Percentiles rank a stretch among this genome's conserved stretches.
phyloP scores from a whole-genome alignment of 2,113 vertebrate species.

The Cranoglanis bouderius region DNA sequence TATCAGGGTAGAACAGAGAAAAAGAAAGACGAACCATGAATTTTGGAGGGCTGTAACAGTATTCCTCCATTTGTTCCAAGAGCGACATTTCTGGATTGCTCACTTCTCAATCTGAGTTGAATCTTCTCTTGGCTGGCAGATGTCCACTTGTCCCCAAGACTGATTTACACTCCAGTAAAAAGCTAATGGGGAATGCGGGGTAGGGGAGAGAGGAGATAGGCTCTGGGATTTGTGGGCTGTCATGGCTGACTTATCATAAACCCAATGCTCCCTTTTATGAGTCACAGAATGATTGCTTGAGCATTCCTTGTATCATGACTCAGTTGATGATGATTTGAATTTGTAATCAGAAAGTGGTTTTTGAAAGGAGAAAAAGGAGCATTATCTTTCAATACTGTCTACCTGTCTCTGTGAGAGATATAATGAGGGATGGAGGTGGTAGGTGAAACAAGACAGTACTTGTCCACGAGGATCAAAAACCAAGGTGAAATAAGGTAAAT shows the following conservation, averaged over 20 bases:
- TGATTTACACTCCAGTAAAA: conserved; percentile 60
- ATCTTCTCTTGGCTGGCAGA: conserved; percentile 64
- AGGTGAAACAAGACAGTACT: conserved; percentile 66
- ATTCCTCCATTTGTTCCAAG: background rate
- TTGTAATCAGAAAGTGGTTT: conserved; percentile 23
- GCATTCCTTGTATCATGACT: conserved; percentile 10
- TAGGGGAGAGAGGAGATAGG: conserved; percentile 14
- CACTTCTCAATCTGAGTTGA: conserved; percentile 55
- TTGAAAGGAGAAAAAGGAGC: conserved; percentile 21
- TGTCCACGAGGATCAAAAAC: conserved; percentile 44
- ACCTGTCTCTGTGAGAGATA: background rate
- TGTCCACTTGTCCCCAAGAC: conserved; percentile 63
- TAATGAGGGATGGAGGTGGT: conserved; percentile 2
- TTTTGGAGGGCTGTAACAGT: background rate
- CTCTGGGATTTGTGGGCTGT: conserved; percentile 33
- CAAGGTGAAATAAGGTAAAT: conserved; percentile 46
- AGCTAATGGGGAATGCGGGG: conserved; percentile 44
- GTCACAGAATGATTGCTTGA: conserved; percentile 19
- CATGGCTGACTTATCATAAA: conserved; percentile 48
- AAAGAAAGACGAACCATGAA: conserved; percentile 5
- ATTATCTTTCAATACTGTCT: conserved; percentile 24
- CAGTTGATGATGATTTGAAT: background rate
- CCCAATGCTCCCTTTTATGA: conserved; percentile 20
- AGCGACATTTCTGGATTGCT: conserved; percentile 13
- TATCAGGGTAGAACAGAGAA: conserved; percentile 22